Conservation (phyloP, 2,113 vertebrate genomes). For the Hemicordylus capensis region DNA sequence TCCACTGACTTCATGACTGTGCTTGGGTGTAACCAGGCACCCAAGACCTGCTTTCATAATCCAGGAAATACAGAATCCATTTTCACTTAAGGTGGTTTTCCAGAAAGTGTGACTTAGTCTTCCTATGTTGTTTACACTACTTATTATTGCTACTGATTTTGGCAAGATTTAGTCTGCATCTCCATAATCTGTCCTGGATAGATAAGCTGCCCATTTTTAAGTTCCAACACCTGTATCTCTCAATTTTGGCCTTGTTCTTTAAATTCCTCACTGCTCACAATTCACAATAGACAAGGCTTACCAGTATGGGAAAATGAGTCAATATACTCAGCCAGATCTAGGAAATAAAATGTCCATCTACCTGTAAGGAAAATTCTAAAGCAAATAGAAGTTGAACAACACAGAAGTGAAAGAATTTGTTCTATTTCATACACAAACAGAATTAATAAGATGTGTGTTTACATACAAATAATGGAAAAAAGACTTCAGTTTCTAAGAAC, state of each 20-base stretch:
- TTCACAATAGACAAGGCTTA: neutral
- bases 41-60: neutral
- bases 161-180: neutral
- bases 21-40: neutral
- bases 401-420: neutral
- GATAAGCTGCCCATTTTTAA: neutral
- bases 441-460: neutral
- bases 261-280: neutral
- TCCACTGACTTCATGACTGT: neutral
- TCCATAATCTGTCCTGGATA: neutral
- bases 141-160: neutral
- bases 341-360: neutral
- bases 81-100: neutral
- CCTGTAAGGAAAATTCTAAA: neutral
- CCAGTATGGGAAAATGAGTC: neutral
- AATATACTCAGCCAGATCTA: neutral
- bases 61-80: neutral
- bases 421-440: neutral
- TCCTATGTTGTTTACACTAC: neutral
- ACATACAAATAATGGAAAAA: no score
- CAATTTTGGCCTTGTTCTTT: neutral
- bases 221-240: neutral
- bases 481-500: neutral
- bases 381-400: neutral
- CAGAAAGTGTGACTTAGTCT: neutral